Percentiles rank a stretch among this genome's conserved stretches.
Evolutionary conservation across 2,797 vertebrate genomes (phyloP).

Genomic region (Carcharodon carcharias): DNA sequence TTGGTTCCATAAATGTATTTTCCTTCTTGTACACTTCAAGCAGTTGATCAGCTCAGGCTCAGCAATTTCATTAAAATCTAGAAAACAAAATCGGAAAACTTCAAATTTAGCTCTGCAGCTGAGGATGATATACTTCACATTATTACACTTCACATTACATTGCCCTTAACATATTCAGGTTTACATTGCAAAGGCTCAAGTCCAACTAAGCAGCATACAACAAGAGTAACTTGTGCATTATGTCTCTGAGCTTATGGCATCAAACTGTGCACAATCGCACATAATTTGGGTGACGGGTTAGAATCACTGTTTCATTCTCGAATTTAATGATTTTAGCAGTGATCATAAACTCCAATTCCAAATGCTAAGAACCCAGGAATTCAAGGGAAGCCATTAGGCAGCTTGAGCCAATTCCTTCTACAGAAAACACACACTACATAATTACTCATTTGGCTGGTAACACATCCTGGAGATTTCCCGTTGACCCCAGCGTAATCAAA

Average conservation of each 20-base stretch:
- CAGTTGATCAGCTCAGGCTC: constrained; percentile 28
- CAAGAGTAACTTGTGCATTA: neutral
- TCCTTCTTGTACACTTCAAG: constrained; percentile 27
- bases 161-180: neutral
- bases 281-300: neutral
- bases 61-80: constrained; percentile 37
- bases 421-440: neutral
- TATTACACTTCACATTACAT: neutral
- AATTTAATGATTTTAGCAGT: neutral
- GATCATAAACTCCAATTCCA: neutral
- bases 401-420: neutral
- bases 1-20: constrained; percentile 36
- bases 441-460: neutral
- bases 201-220: neutral
- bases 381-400: neutral
- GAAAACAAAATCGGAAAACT: neutral
- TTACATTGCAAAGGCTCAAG: neutral
- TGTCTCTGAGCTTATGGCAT: neutral
- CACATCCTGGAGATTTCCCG: neutral
- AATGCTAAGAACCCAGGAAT: neutral
- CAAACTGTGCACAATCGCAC: neutral
- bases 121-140: too few relatives aligned
- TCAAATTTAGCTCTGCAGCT: neutral
- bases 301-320: neutral
- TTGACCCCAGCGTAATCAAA: neutral